Evolutionary conservation across 1,140 invertebrate genomes (phyloP).

Genomic region (Mactra quadrangularis): DNA sequence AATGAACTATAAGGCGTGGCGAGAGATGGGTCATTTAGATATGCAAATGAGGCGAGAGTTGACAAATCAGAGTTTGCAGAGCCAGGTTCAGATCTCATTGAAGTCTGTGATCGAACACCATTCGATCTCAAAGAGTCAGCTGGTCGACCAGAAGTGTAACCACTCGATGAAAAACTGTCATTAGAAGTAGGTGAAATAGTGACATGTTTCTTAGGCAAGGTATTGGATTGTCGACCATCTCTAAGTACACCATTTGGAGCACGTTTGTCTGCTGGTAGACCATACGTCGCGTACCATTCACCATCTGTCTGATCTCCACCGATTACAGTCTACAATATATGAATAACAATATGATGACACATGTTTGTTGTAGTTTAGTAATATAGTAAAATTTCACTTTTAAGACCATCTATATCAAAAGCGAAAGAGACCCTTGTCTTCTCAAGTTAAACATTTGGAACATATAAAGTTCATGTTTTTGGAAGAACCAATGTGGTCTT

Average conservation of each 20-base stretch:
- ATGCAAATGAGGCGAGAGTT: constrained; percentile 55
- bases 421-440: no score
- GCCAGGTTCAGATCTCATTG: constrained; percentile 34
- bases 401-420: no score
- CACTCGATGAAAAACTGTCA: constrained; percentile 31
- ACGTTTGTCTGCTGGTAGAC: constrained; percentile 20
- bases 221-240: constrained; percentile 45
- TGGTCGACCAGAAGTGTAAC: constrained; percentile 46
- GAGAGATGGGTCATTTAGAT: constrained; percentile 50
- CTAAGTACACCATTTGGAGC: constrained; percentile 52
- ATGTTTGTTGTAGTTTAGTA: no score
- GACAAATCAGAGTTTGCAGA: constrained; percentile 45
- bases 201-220: constrained; percentile 65
- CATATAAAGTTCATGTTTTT: no score
- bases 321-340: constrained; percentile 36
- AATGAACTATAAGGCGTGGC: constrained; percentile 68
- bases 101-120: constrained; percentile 28
- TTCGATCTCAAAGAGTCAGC: constrained; percentile 34
- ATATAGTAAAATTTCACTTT: no score
- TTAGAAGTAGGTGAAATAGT: constrained; percentile 60
- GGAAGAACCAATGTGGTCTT: no score
- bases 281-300: constrained; percentile 43
- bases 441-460: no score
- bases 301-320: constrained; percentile 37
- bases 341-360: no score